Evolutionary conservation across 2,888 invertebrate genomes (phyloP).

Genomic region (Aphodius sticticus): DNA sequence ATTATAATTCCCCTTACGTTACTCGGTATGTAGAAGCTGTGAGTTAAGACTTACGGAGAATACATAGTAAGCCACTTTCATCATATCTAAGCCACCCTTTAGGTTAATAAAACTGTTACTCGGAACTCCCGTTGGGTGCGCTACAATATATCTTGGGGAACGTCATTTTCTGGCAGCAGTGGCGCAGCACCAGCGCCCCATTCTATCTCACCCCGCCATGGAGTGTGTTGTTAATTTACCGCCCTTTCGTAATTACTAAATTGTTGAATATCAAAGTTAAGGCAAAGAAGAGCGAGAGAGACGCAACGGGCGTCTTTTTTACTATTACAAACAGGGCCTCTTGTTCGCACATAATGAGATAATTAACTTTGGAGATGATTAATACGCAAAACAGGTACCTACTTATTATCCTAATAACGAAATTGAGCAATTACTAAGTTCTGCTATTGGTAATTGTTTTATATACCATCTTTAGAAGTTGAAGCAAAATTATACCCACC

Average conservation of each 20-base stretch:
- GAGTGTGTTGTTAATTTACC: constrained; percentile 42
- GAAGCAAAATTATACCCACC: no score
- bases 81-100: neutral
- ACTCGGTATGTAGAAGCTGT: neutral
- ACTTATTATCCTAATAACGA: no score
- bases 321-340: constrained; percentile 18
- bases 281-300: neutral
- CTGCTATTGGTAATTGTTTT: neutral
- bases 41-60: neutral
- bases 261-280: constrained; percentile 40
- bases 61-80: neutral
- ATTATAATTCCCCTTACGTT: no score
- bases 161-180: neutral
- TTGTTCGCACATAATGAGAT: constrained; percentile 16
- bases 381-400: constrained; percentile 10
- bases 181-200: constrained; percentile 35
- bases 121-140: neutral
- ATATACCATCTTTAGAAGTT: neutral
- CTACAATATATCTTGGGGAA: neutral
- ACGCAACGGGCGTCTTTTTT: constrained; percentile 11
- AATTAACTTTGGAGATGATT: constrained; percentile 32
- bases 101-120: neutral
- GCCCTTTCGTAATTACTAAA: constrained; percentile 43
- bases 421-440: neutral
- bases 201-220: constrained; percentile 37